These are phyloP conservation scores for Meteorus colon DNA, from an alignment of 2,888 invertebrate genomes.

Conservation along the genomic window DNA sequence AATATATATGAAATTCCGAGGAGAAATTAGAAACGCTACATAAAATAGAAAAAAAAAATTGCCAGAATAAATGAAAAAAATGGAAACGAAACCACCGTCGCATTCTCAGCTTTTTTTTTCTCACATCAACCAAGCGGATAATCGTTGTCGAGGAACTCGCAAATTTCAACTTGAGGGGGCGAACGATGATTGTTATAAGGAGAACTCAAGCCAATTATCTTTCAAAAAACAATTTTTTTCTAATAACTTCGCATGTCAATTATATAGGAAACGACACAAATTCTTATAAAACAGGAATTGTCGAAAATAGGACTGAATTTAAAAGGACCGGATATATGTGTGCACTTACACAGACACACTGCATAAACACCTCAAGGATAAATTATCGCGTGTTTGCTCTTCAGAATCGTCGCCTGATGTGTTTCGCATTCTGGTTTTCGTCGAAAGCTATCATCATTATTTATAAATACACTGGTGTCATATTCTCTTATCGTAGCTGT, in stretches of 20 bases:
- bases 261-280: neutral
- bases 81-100: neutral
- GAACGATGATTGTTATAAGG: slow-evolving; percentile 45
- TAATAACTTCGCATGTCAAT: neutral
- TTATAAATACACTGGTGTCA: neutral
- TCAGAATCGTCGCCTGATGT: slow-evolving; percentile 35
- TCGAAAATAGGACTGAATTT: neutral
- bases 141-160: slow-evolving; percentile 24
- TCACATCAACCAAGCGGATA: slow-evolving; percentile 12
- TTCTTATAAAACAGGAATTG: neutral
- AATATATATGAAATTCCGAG: neutral
- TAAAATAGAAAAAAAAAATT: too few relatives aligned
- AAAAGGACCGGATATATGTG: neutral
- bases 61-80: too few relatives aligned
- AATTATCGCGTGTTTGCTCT: slow-evolving; percentile 27
- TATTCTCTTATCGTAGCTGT: slow-evolving; percentile 42
- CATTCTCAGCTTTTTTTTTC: slow-evolving; percentile 19
- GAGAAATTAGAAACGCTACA: slow-evolving; percentile 11
- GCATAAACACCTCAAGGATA: slow-evolving; percentile 13
- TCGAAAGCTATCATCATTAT: slow-evolving; percentile 61
- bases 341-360: slow-evolving; percentile 34
- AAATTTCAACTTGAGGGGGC: slow-evolving; percentile 50
- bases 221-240: neutral
- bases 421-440: slow-evolving; percentile 44
- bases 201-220: neutral